These are phyloP conservation scores for Pharmacophagus antenor DNA, from an alignment of 2,888 invertebrate species.

Conservation along the genomic window DNA sequence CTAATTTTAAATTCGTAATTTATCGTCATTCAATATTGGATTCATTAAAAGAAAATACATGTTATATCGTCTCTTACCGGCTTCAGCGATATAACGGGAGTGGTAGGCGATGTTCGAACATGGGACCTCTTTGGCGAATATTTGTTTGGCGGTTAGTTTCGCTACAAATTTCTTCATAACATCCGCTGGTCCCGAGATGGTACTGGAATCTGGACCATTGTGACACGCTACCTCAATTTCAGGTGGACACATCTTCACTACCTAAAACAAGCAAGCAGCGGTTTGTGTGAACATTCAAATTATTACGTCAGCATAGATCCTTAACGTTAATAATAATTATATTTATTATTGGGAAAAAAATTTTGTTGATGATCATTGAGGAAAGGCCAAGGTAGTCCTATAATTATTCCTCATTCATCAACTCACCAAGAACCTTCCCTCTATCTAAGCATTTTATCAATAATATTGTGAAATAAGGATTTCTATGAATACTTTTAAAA, in stretches of 20 bases:
- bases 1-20: too few relatives aligned
- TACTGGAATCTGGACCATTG: constrained; percentile 88
- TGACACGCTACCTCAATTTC: constrained; percentile 89
- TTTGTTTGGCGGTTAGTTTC: constrained; percentile 53
- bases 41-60: not conserved
- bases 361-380: too few relatives aligned
- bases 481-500: too few relatives aligned
- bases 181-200: constrained; percentile 87
- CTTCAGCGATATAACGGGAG: constrained; percentile 88
- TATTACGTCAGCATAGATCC: too few relatives aligned
- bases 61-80: constrained; percentile 60
- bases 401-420: too few relatives aligned
- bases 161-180: constrained; percentile 81
- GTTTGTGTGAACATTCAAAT: not conserved
- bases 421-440: too few relatives aligned
- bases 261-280: constrained; percentile 18
- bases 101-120: constrained; percentile 95
- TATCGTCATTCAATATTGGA: too few relatives aligned
- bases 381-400: too few relatives aligned
- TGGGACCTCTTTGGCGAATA: constrained; percentile 70
- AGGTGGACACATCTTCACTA: constrained; percentile 42
- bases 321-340: too few relatives aligned
- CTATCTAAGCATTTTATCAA: too few relatives aligned
- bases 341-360: too few relatives aligned
- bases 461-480: too few relatives aligned